Percentiles rank a stretch among this genome's conserved stretches.
Evolutionary conservation across 2,888 invertebrate species (phyloP).

Genomic region (Lasioglossum oenotherae): DNA sequence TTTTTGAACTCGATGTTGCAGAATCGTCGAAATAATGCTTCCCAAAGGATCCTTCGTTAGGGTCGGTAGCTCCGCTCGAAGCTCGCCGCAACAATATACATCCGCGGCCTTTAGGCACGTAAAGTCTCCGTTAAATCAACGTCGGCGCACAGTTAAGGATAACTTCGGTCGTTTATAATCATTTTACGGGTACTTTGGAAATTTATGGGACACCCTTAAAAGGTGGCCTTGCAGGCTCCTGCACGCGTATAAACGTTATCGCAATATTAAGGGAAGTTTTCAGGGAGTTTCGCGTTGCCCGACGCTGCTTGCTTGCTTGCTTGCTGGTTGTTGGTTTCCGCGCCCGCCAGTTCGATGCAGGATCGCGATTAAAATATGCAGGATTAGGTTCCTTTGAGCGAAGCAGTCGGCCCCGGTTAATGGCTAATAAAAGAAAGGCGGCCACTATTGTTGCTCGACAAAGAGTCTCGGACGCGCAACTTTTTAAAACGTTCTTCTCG

Average conservation of each 20-base stretch:
- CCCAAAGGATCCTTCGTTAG: conserved; percentile 58
- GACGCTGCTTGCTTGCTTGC: background rate
- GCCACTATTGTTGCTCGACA: background rate
- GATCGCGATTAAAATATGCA: conserved; percentile 22
- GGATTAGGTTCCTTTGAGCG: conserved; percentile 2
- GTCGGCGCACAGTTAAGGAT: conserved; percentile 66
- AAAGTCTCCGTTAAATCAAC: conserved; percentile 72
- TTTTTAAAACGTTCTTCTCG: conserved; percentile 9
- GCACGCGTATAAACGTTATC: conserved; percentile 64
- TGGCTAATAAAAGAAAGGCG: conserved; percentile 31
- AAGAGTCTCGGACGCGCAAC: no score
- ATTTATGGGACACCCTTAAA: conserved; percentile 69
- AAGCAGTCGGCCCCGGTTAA: conserved; percentile 12
- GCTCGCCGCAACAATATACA: conserved; percentile 62
- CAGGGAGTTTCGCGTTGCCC: conserved; percentile 32
- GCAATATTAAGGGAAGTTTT: conserved; percentile 64
- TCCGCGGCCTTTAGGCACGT: conserved; percentile 56
- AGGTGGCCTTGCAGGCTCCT: conserved; percentile 57
- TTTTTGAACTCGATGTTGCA: background rate
- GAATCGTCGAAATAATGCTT: conserved; percentile 59
- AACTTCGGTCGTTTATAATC: conserved; percentile 73
- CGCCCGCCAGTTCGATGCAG: conserved; percentile 9
- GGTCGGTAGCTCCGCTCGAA: conserved; percentile 46
- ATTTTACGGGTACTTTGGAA: conserved; percentile 69
- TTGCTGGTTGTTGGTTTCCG: background rate